Base-by-base conservation (phyloP, 2,797 vertebrate genomes). In the Sorex maritimensis region DNA sequence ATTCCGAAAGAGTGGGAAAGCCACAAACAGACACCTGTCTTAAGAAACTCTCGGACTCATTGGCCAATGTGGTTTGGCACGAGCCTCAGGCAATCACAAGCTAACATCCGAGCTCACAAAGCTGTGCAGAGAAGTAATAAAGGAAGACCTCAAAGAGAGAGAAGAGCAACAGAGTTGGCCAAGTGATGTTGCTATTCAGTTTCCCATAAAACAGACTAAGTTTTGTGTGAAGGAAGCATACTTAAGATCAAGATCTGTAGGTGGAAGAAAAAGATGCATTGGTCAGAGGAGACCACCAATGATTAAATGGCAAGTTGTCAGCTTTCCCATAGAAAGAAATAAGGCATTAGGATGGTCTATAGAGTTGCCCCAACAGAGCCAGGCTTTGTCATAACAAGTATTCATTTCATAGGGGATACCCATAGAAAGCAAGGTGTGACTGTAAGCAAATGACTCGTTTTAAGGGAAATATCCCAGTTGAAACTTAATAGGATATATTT, bases 121-220 rank as follows among this genome's bases (percentile, higher is more conserved):
- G 34, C 34, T 34, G 34, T 34, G 34, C 34, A 34, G 34, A 34
- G 34, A 34, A 34, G 34, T 34, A 34, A 34, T 34, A 34, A 34
- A 34, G 34, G 34, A 34, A 34, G 34, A 34, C 34, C 34, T 34
- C 34, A 34, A 34, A 34, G 34, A 34, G 34, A 34, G 34, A 34
- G 34, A 34, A 34, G 34, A 34, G 34, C 34, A 34, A 34, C 34
- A 34, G 34, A 34, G 34, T 34, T 34, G 34, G 34, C 34, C 34
- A 82, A 81, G 81, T 79, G 44, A 3, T 74, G 8, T 52, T 86
- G 30, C 68, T 77, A 5, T 73, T 79, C 49, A 19, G 82, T 94
- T 90, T 83, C 77, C 72, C 68, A 28, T 71, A 49, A 83, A 88
- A 90, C 24, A 88, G 21, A 88, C 46, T 49, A 55, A 90, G 63